Base-by-base conservation (phyloP, 1,140 invertebrate species). In the Zaprionus tsacasi region DNA sequence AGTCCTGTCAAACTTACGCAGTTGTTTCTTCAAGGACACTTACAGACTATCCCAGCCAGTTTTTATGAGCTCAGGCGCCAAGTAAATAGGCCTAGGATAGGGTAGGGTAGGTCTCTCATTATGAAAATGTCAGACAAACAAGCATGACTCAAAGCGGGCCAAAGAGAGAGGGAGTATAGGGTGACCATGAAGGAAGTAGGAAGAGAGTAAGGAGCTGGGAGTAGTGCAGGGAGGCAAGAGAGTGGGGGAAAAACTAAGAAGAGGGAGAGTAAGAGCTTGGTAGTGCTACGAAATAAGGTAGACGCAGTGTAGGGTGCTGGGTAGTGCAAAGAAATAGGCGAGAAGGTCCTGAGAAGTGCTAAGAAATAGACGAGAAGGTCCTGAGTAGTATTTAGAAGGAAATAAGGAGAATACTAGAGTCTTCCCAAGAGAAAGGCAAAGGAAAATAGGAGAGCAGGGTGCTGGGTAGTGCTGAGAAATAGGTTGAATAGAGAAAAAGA, bases 21-120 rank as follows among this genome's bases (percentile, higher is more conserved):
- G 65, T 57, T 58, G n/a, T 43, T 21, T 54, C 13, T 50, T 70
- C 67, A 78, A 76, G 67, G 72, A 61, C 60, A 38, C 21, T 25
- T 30, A 7, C 40, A 12, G 36, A 12, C 25, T 70, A 17, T 27
- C 21, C 21, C 64, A 59, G 56, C 35, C 61, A 17, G 35, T 40
- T 67, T 71, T 76, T 55, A 66, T 56, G 54, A 35, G 56, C 67
- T 25, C 40, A 71, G 72, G 66, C 66, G 72, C 60, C 76, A 50
- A 45, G 30, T 17, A 45, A 67, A 56, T 12, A 56, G n/a, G 8
- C 36, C 13, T 21, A 33, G 30, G 17, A 13, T 45, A 38, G 45
- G 48, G 13, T 10, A 12, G n/a, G 13, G 43, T 6, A 30, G 12
- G 17, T 43, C 60, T 55, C 50, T 38, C 52, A 50, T 57, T 58